Conservation (phyloP, 2,113 vertebrate species). For the Nymphicus hollandicus region DNA sequence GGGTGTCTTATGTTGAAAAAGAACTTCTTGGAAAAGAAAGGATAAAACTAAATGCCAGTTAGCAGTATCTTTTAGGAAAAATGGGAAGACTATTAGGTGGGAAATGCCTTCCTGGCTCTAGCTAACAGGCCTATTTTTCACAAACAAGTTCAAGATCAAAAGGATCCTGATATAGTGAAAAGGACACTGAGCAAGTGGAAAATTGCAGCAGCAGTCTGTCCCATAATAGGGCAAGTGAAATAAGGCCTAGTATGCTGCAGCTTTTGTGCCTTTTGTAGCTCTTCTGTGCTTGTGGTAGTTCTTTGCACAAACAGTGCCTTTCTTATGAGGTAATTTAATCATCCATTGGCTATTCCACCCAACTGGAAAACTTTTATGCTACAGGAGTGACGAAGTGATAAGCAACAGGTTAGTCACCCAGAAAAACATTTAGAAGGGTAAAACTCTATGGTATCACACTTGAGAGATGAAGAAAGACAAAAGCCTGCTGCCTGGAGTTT, state of each 20-base stretch:
- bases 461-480: neutral
- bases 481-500: neutral
- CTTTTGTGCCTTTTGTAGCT: neutral
- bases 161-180: neutral
- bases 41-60: neutral
- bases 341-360: neutral
- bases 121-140: neutral
- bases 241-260: neutral
- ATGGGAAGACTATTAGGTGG: neutral
- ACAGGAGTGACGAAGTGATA: neutral
- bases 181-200: neutral
- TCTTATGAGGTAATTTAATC: neutral
- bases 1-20: neutral
- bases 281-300: neutral
- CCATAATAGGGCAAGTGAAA: neutral
- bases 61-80: neutral
- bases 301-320: neutral
- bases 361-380: neutral
- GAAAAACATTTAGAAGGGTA: neutral
- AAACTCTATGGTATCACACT: neutral
- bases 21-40: neutral
- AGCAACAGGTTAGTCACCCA: neutral
- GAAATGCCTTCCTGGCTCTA: neutral
- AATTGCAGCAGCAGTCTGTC: neutral
- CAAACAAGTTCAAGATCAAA: neutral